Percentiles rank a stretch among this genome's conserved stretches.
Evolutionary conservation across 2,888 invertebrate species (phyloP).

Genomic region (Meiosimyza platycephala): DNA sequence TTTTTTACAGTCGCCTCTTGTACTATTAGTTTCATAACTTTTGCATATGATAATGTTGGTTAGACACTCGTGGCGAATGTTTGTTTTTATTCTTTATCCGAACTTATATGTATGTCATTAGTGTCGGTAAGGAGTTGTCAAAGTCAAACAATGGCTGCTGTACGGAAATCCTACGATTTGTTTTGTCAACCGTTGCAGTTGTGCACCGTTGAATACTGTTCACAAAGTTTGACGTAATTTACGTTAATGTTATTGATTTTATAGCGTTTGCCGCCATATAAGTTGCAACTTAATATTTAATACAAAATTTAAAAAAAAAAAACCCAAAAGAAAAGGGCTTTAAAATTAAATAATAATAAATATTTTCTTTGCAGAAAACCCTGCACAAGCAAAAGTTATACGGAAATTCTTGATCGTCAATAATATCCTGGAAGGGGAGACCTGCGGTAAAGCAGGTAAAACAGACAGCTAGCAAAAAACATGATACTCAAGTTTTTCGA

Average conservation of each 20-base stretch:
- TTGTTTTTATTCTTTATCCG: not conserved
- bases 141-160: constrained; percentile 20
- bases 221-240: constrained; percentile 8
- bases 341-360: too few species aligned
- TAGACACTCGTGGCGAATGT: constrained; percentile 10
- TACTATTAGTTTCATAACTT: constrained; percentile 1
- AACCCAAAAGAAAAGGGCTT: too few species aligned
- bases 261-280: not conserved
- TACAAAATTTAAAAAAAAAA: too few species aligned
- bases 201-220: constrained; percentile 11
- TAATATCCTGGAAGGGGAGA: too few species aligned
- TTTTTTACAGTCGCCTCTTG: not conserved
- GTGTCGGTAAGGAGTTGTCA: not conserved
- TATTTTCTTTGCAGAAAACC: too few species aligned
- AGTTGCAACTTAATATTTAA: not conserved
- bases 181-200: constrained; percentile 16
- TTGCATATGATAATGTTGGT: constrained; percentile 9
- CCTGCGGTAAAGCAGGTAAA: too few species aligned
- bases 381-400: too few species aligned
- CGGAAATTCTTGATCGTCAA: too few species aligned
- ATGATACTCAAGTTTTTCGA: too few species aligned
- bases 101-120: not conserved
- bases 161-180: constrained; percentile 1
- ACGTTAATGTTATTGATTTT: constrained; percentile 20
- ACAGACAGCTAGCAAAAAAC: too few species aligned